A percentile compares a stretch with the other conserved stretches of the same genome.
Evolutionary conservation across 2,797 vertebrate species (phyloP).

Genomic region (Zenarchopterus dispar): DNA sequence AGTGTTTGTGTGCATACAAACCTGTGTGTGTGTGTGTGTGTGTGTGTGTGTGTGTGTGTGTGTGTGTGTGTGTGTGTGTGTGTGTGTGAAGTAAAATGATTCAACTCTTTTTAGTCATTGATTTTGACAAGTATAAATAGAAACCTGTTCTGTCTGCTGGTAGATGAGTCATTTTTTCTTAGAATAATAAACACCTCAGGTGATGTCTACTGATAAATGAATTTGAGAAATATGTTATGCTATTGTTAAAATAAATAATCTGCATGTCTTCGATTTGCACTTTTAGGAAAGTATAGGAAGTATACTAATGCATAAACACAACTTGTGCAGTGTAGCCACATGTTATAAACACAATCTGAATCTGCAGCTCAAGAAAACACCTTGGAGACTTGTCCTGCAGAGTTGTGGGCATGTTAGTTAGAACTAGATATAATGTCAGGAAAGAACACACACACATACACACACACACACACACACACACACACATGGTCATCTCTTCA

Average conservation of each 20-base stretch:
- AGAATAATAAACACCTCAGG: slow-evolving; percentile 28
- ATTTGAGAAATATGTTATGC: background rate
- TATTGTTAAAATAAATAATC: slow-evolving; percentile 1
- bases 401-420: slow-evolving; percentile 57
- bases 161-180: slow-evolving; percentile 45
- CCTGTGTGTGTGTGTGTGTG: slow-evolving; percentile 30
- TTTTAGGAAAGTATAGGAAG: slow-evolving; percentile 10
- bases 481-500: slow-evolving; percentile 58
- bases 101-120: slow-evolving; percentile 66
- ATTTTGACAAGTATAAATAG: slow-evolving; percentile 61
- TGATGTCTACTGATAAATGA: slow-evolving; percentile 17
- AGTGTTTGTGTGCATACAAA: slow-evolving; percentile 40
- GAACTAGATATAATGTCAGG: slow-evolving; percentile 63
- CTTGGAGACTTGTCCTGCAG: slow-evolving; percentile 58
- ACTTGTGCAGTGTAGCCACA: slow-evolving; percentile 21
- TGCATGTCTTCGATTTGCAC: background rate
- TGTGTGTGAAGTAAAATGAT: slow-evolving; percentile 49
- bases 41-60: slow-evolving; percentile 15
- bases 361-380: slow-evolving; percentile 51
- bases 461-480: slow-evolving; percentile 38
- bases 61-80: slow-evolving; percentile 26
- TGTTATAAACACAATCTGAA: slow-evolving; percentile 46
- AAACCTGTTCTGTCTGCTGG: slow-evolving; percentile 48
- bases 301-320: slow-evolving; percentile 11
- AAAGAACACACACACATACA: slow-evolving; percentile 49